Base-by-base conservation (phyloP, 2,797 vertebrate species). In the Oophaga sylvatica region DNA sequence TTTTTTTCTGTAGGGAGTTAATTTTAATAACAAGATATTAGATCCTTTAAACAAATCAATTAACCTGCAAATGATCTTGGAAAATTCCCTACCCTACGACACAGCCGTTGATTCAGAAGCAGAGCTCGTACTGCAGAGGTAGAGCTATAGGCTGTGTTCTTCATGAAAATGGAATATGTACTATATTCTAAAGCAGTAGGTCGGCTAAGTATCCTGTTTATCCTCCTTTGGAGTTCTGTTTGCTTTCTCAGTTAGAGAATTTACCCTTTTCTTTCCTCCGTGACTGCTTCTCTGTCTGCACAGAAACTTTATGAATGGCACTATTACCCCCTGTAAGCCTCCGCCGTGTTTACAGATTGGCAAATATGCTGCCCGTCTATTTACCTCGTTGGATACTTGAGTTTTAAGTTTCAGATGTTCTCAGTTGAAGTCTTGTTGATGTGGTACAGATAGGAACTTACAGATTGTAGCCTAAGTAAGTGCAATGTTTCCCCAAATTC, bases 381-480 rank as follows among this genome's bases (percentile, higher is more conserved):
- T 90, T 90, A 87, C 83, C 80, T 45, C 45, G 62, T 29, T 16
- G 62, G 63, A 86, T 71, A 75, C 81, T 78, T 29, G 59, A 83
- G 84, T 83, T 86, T 89, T 81, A 79, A 11, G 80, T 82, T 89
- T 86, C 88, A 35, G 56, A 79, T 70, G 82, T 82, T 81, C 68
- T 86, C 84, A 89, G 87, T 68, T 80, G 60, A 68, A 48, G 60
- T 77, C 71, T 78, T 89, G 87, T 89, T 89, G 88, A 73, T 89
- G 26, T 79, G 62, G 31, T 83, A 45, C 5, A 77, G 71, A 78
- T 82, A 89, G 83, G 78, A 53, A 53, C 73, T n/a, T 48, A 15
- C 45, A 76, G 41, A 76, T 76, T 76, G 73, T 41, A 48, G 73
- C 22, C 45, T 76, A 76, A 76, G 73, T 48, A 76, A 76, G 45